These are phyloP conservation scores for Araneus ventricosus DNA, from an alignment of 1,140 invertebrate genomes.

Conservation along the genomic window DNA sequence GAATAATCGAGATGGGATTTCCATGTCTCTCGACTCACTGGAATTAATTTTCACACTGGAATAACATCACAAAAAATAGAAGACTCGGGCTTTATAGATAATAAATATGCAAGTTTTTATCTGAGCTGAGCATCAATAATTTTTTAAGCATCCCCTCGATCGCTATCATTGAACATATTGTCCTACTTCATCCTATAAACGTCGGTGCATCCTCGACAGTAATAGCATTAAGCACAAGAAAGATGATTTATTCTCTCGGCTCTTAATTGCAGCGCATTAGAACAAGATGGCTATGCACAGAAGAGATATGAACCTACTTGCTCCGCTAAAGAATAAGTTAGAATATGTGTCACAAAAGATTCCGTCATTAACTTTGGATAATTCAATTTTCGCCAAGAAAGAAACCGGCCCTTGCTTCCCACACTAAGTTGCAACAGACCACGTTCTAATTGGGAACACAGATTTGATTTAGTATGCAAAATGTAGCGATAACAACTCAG, in stretches of 20 bases:
- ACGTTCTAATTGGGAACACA: slow-evolving; percentile 19
- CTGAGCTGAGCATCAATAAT: too few relatives aligned
- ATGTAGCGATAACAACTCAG: slow-evolving; percentile 19
- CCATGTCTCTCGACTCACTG: too few relatives aligned
- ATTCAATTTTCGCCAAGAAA: background rate
- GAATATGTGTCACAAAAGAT: slow-evolving; percentile 32
- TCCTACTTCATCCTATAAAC: background rate
- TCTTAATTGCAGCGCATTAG: background rate
- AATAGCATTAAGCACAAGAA: background rate
- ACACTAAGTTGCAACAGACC: background rate
- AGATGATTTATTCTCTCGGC: background rate
- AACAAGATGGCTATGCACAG: background rate
- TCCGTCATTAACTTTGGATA: slow-evolving; percentile 15
- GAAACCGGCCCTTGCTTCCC: background rate
- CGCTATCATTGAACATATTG: background rate
- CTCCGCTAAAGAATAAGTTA: background rate
- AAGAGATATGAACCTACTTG: background rate
- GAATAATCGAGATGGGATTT: too few relatives aligned
- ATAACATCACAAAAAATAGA: too few relatives aligned
- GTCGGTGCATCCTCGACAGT: background rate
- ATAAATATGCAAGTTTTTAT: too few relatives aligned
- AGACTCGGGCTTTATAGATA: too few relatives aligned
- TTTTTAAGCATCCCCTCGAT: background rate
- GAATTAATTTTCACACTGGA: too few relatives aligned
- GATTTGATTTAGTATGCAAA: slow-evolving; percentile 37